Evolutionary conservation across 2,888 invertebrate genomes (phyloP).

Genomic region (Ochropleura leucogaster): DNA sequence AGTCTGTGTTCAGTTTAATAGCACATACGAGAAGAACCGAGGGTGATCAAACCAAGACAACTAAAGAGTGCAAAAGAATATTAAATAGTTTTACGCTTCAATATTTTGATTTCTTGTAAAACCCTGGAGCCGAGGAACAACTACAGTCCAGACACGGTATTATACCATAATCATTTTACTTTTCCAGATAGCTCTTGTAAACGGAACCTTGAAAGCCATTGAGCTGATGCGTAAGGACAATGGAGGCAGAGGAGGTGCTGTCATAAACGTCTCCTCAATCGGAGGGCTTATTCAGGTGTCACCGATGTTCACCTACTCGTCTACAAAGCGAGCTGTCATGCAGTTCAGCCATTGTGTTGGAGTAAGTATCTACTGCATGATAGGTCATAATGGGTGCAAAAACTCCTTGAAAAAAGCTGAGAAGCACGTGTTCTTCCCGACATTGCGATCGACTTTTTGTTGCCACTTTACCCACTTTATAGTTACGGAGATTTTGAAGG

Average conservation of each 20-base stretch:
- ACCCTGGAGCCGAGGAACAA: no score
- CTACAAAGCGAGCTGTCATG: constrained; percentile 70
- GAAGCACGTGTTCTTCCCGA: no score
- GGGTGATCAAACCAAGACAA: background rate
- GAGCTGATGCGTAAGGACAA: constrained; percentile 71
- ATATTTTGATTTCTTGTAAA: background rate
- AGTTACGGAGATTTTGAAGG: no score
- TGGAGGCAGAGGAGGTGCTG: constrained; percentile 71
- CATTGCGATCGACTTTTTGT: no score
- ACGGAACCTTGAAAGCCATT: constrained; percentile 69
- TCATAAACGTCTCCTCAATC: constrained; percentile 73
- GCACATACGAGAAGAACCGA: no score
- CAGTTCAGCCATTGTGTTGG: constrained; percentile 72
- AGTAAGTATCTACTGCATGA: constrained; percentile 55
- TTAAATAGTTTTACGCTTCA: background rate
- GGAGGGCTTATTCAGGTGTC: constrained; percentile 61
- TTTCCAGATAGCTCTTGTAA: constrained; percentile 68
- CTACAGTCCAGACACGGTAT: background rate
- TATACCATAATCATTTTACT: background rate
- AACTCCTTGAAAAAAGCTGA: no score
- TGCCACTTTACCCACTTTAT: no score
- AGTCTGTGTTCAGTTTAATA: background rate
- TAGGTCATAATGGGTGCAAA: no score
- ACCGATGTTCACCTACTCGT: constrained; percentile 64
- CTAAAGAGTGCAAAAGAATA: background rate